A percentile compares a stretch with the other conserved stretches of the same genome.
Evolutionary conservation across 2,888 invertebrate species (phyloP).

Genomic region (Tipula helvola): DNA sequence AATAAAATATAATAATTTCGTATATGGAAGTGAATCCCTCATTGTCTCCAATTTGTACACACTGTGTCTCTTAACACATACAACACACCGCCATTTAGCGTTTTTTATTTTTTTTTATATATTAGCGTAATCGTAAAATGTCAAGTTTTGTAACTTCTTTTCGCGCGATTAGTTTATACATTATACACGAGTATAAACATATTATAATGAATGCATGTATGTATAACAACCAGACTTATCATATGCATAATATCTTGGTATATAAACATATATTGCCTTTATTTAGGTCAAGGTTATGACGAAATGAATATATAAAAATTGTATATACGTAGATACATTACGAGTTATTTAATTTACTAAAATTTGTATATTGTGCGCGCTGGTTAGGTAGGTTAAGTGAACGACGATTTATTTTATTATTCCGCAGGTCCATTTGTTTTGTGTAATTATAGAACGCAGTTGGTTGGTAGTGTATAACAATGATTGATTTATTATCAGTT

Average conservation of each 20-base stretch:
- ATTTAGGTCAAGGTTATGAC: slow-evolving; percentile 4
- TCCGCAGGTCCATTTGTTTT: neutral
- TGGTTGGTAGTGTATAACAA: neutral
- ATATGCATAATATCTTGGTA: neutral
- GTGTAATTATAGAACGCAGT: neutral
- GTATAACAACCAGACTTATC: neutral
- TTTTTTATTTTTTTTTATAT: neutral
- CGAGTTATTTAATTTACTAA: too few species aligned
- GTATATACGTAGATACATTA: neutral
- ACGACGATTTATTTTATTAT: neutral
- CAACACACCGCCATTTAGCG: neutral
- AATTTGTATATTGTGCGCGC: neutral
- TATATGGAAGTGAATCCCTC: neutral
- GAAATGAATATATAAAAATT: neutral
- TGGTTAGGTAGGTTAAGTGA: neutral
- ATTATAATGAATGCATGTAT: neutral
- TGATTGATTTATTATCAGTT: neutral
- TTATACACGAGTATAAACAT: neutral
- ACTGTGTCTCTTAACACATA: neutral
- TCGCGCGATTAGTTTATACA: neutral
- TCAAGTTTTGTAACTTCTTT: neutral
- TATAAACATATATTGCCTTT: neutral
- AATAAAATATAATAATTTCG: neutral
- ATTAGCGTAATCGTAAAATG: neutral
- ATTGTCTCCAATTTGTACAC: neutral